These are phyloP conservation scores for Potamarius usumacintae DNA, from an alignment of 2,113 vertebrate species.

Conservation along the genomic window DNA sequence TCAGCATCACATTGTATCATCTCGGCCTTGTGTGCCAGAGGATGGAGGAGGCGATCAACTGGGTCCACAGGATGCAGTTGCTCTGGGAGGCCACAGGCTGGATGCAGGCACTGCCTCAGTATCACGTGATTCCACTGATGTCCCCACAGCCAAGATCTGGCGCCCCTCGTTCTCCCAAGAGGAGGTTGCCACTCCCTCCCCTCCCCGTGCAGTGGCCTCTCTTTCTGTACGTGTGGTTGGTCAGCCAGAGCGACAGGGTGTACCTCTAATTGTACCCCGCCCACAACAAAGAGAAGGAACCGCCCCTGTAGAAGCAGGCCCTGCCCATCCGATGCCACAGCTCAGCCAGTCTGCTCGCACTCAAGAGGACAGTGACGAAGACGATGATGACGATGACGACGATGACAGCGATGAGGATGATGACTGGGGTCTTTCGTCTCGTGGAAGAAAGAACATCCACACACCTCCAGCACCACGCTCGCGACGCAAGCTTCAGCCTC, in stretches of 20 bases:
- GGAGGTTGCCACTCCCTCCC: constrained; percentile 69
- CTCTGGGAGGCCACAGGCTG: constrained; percentile 34
- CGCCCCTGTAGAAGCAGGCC: constrained; percentile 60
- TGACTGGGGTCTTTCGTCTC: constrained; percentile 65
- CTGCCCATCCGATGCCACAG: constrained; percentile 65
- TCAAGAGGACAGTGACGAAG: constrained; percentile 67
- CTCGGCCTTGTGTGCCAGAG: constrained; percentile 53
- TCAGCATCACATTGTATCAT: constrained; percentile 54
- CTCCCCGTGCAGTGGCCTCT: constrained; percentile 74
- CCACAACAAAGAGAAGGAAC: constrained; percentile 69
- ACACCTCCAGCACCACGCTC: constrained; percentile 62
- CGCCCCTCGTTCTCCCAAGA: constrained; percentile 62
- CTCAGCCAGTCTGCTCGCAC: constrained; percentile 65
- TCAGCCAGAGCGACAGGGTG: constrained; percentile 69
- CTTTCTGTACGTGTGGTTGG: constrained; percentile 75
- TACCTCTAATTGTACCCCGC: constrained; percentile 60
- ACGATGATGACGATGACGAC: constrained; percentile 59
- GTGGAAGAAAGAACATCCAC: constrained; percentile 48
- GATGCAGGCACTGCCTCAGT: constrained; percentile 47
- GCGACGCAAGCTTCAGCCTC: constrained; percentile 75
- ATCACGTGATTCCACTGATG: constrained; percentile 60
- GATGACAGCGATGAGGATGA: constrained; percentile 70
- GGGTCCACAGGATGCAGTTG: constrained; percentile 31
- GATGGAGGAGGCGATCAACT: constrained; percentile 49
- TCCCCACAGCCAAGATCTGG: constrained; percentile 67